These are phyloP conservation scores for Hassar affinis DNA, from an alignment of 2,113 vertebrate genomes.

Conservation along the genomic window DNA sequence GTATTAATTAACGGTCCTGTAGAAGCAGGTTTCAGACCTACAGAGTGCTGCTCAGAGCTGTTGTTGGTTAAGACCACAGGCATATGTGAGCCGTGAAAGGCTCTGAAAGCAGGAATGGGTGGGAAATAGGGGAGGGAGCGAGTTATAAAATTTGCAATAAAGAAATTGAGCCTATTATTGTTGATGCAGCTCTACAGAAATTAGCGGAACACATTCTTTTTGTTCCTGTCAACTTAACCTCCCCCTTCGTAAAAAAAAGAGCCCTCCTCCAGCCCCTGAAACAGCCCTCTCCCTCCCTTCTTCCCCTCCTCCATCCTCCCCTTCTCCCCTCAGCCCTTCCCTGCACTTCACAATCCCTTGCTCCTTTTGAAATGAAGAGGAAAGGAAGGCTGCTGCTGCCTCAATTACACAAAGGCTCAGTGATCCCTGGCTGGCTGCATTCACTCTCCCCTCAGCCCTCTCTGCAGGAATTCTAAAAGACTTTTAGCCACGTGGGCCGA, in stretches of 20 bases:
- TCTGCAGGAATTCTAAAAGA: constrained; percentile 99
- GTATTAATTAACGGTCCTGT: constrained; percentile 65
- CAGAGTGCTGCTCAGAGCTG: constrained; percentile 62
- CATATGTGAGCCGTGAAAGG: constrained; percentile 73
- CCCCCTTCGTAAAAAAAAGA: constrained; percentile 77
- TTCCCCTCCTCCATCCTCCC: constrained; percentile 58
- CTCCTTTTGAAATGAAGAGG: constrained; percentile 69
- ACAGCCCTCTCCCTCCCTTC: constrained; percentile 73
- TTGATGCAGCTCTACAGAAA: constrained; percentile 83
- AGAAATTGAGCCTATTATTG: constrained; percentile 88
- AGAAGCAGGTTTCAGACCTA: constrained; percentile 66
- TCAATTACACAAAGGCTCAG: constrained; percentile 99
- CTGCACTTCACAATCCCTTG: constrained; percentile 80
- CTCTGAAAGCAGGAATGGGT: constrained; percentile 69
- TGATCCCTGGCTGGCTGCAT: constrained; percentile 99
- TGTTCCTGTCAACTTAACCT: constrained; percentile 86
- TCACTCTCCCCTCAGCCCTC: constrained; percentile 98
- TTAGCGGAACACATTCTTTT: constrained; percentile 86
- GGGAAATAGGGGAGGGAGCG: constrained; percentile 72
- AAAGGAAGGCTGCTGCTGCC: constrained; percentile 91
- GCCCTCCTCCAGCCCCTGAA: constrained; percentile 69
- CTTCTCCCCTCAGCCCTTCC: constrained; percentile 74
- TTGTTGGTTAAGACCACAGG: constrained; percentile 72
- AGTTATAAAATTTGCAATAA: constrained; percentile 77
- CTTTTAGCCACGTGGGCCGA: constrained; percentile 93